Percentiles rank a stretch among this genome's conserved stretches.
These are phyloP conservation scores for Conomelus anceps DNA, from an alignment of 2,888 invertebrate genomes.

Conservation along the genomic window DNA sequence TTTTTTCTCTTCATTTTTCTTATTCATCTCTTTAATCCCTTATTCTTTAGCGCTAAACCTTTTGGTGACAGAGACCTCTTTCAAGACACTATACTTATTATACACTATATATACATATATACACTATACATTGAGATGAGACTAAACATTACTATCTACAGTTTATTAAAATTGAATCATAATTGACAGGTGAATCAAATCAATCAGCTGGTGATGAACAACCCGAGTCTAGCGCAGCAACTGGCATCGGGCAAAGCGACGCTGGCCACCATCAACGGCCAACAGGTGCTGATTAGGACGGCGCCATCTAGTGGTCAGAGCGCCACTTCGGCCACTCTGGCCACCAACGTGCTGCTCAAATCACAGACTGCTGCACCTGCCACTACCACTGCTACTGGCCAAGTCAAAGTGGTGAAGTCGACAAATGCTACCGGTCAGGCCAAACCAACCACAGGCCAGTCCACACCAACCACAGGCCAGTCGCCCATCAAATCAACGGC, in stretches of 20 bases:
- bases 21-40: no score
- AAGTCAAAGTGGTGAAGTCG: neutral
- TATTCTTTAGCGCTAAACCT: no score
- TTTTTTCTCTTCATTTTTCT: no score
- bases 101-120: no score
- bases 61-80: no score
- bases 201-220: conserved; percentile 70
- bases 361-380: neutral
- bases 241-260: conserved; percentile 76
- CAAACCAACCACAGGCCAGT: neutral
- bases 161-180: neutral
- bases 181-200: conserved; percentile 41
- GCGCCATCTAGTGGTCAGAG: conserved; percentile 42
- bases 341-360: neutral
- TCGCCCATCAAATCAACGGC: neutral
- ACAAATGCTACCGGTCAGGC: neutral
- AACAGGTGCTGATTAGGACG: conserved; percentile 74
- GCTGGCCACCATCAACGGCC: conserved; percentile 75
- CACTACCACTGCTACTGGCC: neutral
- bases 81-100: no score
- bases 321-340: no score
- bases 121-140: no score
- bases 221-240: conserved; percentile 65
- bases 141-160: no score
- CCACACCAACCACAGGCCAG: neutral